phyloP scores from a whole-genome alignment of 2,888 invertebrate species.

The Andrena bucephala region DNA sequence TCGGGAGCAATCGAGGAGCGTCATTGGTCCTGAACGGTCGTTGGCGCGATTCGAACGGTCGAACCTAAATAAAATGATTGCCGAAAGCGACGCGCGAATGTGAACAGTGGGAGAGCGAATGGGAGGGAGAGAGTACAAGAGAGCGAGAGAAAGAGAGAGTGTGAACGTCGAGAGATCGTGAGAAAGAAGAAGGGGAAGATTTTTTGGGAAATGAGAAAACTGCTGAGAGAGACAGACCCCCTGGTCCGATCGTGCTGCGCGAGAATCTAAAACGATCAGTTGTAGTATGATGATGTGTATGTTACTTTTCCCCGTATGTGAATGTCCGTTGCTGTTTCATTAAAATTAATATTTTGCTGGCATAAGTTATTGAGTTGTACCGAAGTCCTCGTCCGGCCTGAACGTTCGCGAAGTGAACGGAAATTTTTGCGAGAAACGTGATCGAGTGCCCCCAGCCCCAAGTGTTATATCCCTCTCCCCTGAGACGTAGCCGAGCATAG shows the following conservation, averaged over 20 bases:
- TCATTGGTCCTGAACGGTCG: slow-evolving; percentile 29
- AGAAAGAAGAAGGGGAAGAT: slow-evolving; percentile 36
- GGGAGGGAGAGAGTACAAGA: slow-evolving; percentile 18
- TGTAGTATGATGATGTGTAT: slow-evolving; percentile 68
- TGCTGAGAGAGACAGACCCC: slow-evolving; percentile 44
- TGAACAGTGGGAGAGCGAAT: slow-evolving; percentile 27
- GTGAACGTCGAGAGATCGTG: slow-evolving; percentile 21
- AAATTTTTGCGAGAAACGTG: neutral
- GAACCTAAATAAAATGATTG: slow-evolving; percentile 19
- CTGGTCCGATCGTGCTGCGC: slow-evolving; percentile 69
- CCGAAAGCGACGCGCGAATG: slow-evolving; percentile 7
- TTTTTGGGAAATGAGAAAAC: slow-evolving; percentile 22
- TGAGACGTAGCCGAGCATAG: neutral
- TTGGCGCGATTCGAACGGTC: slow-evolving; percentile 31
- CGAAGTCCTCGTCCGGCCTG: slow-evolving; percentile 72
- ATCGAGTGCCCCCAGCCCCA: neutral
- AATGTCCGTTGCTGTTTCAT: slow-evolving; percentile 81
- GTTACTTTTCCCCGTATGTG: slow-evolving; percentile 74
- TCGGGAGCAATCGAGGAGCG: slow-evolving; percentile 36
- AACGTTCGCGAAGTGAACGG: slow-evolving; percentile 47
- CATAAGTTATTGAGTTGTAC: slow-evolving; percentile 77
- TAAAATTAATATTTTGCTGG: slow-evolving; percentile 81
- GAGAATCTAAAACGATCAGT: slow-evolving; percentile 62
- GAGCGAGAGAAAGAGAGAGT: no score
- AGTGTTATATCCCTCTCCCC: neutral